Conservation (phyloP, 2,113 vertebrate species). For the Nibea coibor region DNA sequence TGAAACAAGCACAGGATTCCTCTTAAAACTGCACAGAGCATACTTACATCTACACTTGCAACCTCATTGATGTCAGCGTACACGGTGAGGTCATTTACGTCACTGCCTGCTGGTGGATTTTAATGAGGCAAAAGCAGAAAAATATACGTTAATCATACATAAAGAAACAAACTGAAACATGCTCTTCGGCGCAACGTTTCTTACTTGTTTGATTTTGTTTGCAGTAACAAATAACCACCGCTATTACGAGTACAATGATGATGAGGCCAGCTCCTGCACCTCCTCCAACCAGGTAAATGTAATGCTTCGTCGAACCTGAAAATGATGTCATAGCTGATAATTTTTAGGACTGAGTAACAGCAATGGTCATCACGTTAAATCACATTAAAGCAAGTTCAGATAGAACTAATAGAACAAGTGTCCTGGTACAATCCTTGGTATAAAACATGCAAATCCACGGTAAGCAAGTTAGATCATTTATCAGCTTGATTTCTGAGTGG, state of each 20-base stretch:
- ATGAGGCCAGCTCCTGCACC: background rate
- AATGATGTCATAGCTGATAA: rapidly evolving
- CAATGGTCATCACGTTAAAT: background rate
- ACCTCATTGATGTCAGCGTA: slow-evolving; percentile 50
- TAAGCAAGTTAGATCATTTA: background rate
- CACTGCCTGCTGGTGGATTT: background rate
- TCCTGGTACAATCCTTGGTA: background rate
- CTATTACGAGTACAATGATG: background rate
- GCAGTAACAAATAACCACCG: background rate
- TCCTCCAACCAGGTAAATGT: background rate
- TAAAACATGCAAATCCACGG: too few species aligned
- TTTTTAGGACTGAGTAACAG: too few species aligned
- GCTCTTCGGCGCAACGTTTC: background rate
- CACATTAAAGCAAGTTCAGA: background rate
- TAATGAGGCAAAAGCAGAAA: too few species aligned
- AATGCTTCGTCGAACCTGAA: rapidly evolving
- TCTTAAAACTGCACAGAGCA: background rate
- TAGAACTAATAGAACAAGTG: background rate
- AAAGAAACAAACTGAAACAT: background rate
- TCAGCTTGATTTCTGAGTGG: too few species aligned
- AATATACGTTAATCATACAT: too few species aligned
- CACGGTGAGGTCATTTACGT: slow-evolving; percentile 35
- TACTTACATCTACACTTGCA: slow-evolving; percentile 12
- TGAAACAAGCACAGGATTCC: background rate
- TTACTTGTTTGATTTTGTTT: slow-evolving; percentile 8